phyloP scores from a whole-genome alignment of 2,888 invertebrate genomes.

The Hololepta plana region DNA sequence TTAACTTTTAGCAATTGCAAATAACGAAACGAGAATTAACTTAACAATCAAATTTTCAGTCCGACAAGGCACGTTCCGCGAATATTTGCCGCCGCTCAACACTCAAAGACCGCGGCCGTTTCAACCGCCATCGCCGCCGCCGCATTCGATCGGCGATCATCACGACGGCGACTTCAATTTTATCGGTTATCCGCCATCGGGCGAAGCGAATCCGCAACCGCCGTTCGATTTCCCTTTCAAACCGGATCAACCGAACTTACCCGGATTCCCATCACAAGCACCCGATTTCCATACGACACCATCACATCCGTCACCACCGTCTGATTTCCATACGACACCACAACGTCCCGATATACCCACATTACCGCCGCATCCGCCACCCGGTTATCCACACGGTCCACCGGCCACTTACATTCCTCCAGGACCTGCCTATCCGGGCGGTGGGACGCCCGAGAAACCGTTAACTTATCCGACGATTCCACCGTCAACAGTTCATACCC shows the following conservation, averaged over 20 bases:
- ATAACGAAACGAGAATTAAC: too few species aligned
- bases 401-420: background rate
- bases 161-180: constrained; percentile 9
- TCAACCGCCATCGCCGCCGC: constrained; percentile 28
- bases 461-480: constrained; percentile 7
- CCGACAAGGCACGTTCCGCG: constrained; percentile 37
- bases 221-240: constrained; percentile 20
- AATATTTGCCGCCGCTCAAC: constrained; percentile 38
- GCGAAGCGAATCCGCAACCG: constrained; percentile 20
- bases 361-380: constrained; percentile 11
- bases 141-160: constrained; percentile 6
- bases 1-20: too few species aligned
- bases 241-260: constrained; percentile 13
- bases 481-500: constrained; percentile 5
- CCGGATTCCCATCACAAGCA: constrained; percentile 9
- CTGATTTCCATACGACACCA: constrained; percentile 1
- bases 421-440: constrained; percentile 10
- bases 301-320: constrained; percentile 7
- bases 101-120: constrained; percentile 55
- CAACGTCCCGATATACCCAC: background rate
- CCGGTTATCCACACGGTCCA: constrained; percentile 2
- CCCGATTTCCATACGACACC: constrained; percentile 4
- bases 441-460: constrained; percentile 9
- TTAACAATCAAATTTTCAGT: constrained; percentile 26
- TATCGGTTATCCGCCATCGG: constrained; percentile 18